Evolutionary conservation across 2,113 vertebrate species (phyloP).

Genomic region (Barbus barbus): DNA sequence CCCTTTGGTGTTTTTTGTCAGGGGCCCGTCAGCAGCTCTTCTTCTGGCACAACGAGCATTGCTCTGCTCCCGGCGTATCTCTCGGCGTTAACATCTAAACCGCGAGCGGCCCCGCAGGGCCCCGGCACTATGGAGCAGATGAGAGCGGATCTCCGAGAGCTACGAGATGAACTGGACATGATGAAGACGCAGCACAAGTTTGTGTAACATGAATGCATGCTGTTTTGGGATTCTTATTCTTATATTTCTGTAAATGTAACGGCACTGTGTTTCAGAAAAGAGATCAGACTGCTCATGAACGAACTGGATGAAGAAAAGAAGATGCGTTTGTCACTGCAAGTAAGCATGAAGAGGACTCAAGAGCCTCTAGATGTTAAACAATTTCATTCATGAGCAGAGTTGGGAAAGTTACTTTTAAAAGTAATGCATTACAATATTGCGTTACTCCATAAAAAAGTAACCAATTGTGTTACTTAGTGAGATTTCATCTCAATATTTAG

Average conservation of each 20-base stretch:
- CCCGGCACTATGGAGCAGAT: slow-evolving; percentile 80
- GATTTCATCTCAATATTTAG: too few relatives aligned
- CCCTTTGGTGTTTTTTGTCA: not conserved
- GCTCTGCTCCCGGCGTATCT: slow-evolving; percentile 66
- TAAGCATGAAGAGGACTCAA: slow-evolving; percentile 50
- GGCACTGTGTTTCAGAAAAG: slow-evolving; percentile 80
- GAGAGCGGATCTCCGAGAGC: slow-evolving; percentile 83
- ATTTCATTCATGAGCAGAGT: not conserved
- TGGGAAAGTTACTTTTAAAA: too few relatives aligned
- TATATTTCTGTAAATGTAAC: not conserved
- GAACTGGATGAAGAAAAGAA: slow-evolving; percentile 98
- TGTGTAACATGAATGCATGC: slow-evolving; percentile 49
- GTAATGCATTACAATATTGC: not conserved
- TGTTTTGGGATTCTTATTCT: not conserved
- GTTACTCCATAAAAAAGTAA: too few relatives aligned
- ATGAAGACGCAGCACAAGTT: slow-evolving; percentile 98
- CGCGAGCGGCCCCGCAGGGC: slow-evolving; percentile 66
- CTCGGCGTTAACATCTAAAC: slow-evolving; percentile 66
- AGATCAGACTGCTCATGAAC: slow-evolving; percentile 92
- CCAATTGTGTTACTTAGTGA: not conserved
- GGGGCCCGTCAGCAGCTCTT: slow-evolving; percentile 51
- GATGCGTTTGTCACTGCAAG: slow-evolving; percentile 93
- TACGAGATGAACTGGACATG: slow-evolving; percentile 86
- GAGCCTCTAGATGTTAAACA: not conserved
- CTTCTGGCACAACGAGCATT: slow-evolving; percentile 61